A percentile compares a stretch with the other conserved stretches of the same genome.
These are phyloP conservation scores for Cassiopea xamachana DNA, from an alignment of 30 jellyfish, hydroid and myxozoan species.

Conservation along the genomic window DNA sequence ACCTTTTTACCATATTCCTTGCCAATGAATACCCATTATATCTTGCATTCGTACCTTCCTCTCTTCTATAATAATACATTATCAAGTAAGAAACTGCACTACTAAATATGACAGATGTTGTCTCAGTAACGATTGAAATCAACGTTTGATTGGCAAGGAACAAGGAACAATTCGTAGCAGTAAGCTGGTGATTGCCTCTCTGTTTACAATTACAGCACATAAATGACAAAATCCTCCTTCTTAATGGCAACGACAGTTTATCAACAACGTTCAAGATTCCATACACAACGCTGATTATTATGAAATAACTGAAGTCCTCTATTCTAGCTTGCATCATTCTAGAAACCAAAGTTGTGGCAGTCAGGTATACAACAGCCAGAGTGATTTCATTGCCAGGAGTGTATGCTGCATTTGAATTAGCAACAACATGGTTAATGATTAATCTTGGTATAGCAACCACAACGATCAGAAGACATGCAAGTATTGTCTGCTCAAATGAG, in stretches of 20 bases:
- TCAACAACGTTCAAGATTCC: constrained; percentile 33
- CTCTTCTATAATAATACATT: constrained; percentile 15
- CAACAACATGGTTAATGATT: neutral
- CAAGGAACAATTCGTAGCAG: neutral
- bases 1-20: neutral
- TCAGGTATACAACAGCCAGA: neutral
- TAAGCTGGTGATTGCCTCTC: neutral
- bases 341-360: neutral
- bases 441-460: constrained; percentile 20
- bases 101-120: constrained; percentile 21
- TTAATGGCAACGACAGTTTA: constrained; percentile 22
- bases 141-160: constrained; percentile 33
- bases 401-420: neutral
- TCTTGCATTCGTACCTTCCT: constrained; percentile 8
- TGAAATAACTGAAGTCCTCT: neutral
- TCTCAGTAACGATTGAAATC: constrained; percentile 28
- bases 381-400: neutral
- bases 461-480: constrained; percentile 16
- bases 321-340: constrained; percentile 36
- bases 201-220: neutral
- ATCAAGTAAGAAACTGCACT: constrained; percentile 14
- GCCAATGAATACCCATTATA: constrained; percentile 3
- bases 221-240: neutral
- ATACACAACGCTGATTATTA: constrained; percentile 32
- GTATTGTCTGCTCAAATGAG: neutral